A percentile compares a stretch with the other conserved stretches of the same genome.
phyloP scores from a whole-genome alignment of 37 sponge, comb jelly and placozoan species.

The Trichoplax adhaerens region DNA sequence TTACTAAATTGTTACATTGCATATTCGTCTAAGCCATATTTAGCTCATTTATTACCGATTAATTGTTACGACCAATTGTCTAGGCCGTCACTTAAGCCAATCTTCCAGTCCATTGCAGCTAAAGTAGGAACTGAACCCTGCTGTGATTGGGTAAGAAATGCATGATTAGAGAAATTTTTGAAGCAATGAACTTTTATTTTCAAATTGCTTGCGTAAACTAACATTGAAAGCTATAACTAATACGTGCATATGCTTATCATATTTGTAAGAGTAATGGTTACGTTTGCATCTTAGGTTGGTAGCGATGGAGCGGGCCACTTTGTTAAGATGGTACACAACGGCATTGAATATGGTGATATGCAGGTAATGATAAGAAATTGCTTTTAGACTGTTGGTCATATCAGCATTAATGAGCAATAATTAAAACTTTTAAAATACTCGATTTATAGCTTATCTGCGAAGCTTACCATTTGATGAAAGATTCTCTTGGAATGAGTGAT shows the following conservation, averaged over 20 bases:
- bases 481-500: slow-evolving; percentile 52
- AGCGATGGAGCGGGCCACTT: slow-evolving; percentile 88
- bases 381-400: background rate
- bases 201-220: too few species aligned
- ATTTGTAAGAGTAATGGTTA: too few species aligned
- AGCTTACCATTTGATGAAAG: slow-evolving; percentile 88
- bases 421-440: background rate
- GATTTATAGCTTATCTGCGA: slow-evolving; percentile 67
- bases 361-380: slow-evolving; percentile 27
- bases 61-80: background rate
- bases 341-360: slow-evolving; percentile 98
- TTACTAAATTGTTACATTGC: background rate
- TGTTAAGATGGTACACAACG: slow-evolving; percentile 99
- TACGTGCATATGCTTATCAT: too few species aligned
- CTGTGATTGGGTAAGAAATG: slow-evolving; percentile 51
- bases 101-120: slow-evolving; percentile 73
- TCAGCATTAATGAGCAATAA: background rate
- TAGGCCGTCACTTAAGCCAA: slow-evolving; percentile 32
- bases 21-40: background rate
- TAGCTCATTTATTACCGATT: background rate
- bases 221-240: too few species aligned
- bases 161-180: too few species aligned
- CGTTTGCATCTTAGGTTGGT: slow-evolving; percentile 26
- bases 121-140: slow-evolving; percentile 69
- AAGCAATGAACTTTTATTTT: too few species aligned